Percentiles rank a stretch among this genome's conserved stretches.
phyloP scores from a whole-genome alignment of 2,113 vertebrate genomes.

The Dicaeum eximium region DNA sequence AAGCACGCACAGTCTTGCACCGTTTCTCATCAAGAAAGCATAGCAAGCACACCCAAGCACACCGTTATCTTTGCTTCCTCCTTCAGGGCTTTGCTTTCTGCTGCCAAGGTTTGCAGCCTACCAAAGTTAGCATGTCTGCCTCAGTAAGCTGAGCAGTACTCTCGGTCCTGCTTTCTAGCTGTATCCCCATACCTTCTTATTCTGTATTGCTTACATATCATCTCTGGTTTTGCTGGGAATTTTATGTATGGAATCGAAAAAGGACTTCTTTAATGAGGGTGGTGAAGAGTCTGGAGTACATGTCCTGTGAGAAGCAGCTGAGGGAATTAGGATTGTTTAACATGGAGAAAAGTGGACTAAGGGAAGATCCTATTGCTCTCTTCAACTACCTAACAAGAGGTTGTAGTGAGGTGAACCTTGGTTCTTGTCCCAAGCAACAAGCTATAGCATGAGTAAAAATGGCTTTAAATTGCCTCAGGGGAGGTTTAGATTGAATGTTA shows the following conservation, averaged over 20 bases:
- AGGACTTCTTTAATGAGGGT: background rate
- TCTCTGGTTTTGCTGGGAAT: background rate
- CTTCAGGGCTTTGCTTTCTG: background rate
- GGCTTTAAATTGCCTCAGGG: background rate
- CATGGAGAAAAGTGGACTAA: background rate
- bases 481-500: background rate
- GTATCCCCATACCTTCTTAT: background rate
- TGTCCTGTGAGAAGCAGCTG: background rate
- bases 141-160: background rate
- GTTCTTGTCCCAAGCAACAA: background rate
- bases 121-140: background rate
- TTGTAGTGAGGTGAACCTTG: background rate
- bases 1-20: background rate
- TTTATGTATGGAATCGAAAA: background rate
- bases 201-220: background rate
- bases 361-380: accelerated
- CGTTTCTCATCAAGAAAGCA: background rate
- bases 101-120: background rate
- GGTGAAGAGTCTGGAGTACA: background rate
- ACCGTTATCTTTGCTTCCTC: background rate
- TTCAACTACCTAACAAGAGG: background rate
- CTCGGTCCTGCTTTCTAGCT: background rate
- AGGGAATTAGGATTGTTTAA: background rate
- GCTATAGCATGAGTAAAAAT: background rate
- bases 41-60: background rate